Evolutionary conservation across 2,888 invertebrate species (phyloP), one percentile per base, ranked within the genome.

Genomic region (Tuta absoluta): DNA sequence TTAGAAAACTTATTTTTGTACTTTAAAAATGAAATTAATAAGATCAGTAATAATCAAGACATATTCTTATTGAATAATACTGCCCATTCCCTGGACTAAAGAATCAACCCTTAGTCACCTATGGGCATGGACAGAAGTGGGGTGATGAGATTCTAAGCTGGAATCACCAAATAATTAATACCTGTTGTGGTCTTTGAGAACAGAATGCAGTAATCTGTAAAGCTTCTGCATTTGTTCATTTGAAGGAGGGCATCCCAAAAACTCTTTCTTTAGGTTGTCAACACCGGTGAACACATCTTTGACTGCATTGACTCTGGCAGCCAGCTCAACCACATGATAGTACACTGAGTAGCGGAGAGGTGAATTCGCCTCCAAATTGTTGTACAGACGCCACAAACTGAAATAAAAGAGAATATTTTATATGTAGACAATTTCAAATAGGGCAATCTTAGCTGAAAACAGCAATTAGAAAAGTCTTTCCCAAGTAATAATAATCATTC

Each of bases 171-270:
- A 12, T 21, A 21, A 33, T 17, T 33, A 0, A 60, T 56, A 96
- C 96, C 95, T 95, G 81, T 97, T 96, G 75, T 97, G 96, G 80
- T 96, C 96, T 79, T 96, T 95, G 49, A 97, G 91, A 33, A 97
- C 97, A 87, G 97, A 96, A 82, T 99, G 98, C 63, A 99, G 88
- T 21, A 97, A 90, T 72, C 98, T 94, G 75, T 98, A 95, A 1
- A 98, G 89, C 78, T 97, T 97, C 83, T 99, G 98, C 93, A 97
- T 95, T 86, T 97, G 97, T 85, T 97, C 97, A 77, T 95, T 96
- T 0, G 96, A 95, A 4, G 97, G 96, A 19, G 95, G 95, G 75
- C 96, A 96, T 63, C 93, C 93, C 0, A 94, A 93, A 82, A 97
- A 96, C 82, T 96, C 96, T 72, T 95, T 94, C 77, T 95, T 95